Conservation (phyloP, 2,113 vertebrate species). For the Sapayoa aenigma region DNA sequence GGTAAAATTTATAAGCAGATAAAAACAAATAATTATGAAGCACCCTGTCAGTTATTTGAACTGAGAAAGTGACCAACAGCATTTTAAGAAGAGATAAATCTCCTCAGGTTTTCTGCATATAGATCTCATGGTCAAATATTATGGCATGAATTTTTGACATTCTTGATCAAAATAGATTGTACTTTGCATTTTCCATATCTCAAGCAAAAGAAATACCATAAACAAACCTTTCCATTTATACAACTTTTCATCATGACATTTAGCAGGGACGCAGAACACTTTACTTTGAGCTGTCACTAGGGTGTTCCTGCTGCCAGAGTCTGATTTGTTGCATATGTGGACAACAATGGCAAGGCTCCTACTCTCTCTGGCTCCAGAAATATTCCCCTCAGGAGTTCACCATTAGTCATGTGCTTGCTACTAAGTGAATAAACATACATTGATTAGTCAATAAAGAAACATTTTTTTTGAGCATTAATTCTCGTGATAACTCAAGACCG, state of each 20-base stretch:
- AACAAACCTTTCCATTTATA: neutral
- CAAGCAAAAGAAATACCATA: neutral
- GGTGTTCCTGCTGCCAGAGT: neutral
- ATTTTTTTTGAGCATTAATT: neutral
- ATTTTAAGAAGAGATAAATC: neutral
- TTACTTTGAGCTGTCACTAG: neutral
- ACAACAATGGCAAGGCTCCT: neutral
- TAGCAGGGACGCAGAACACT: neutral
- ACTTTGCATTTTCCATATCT: neutral
- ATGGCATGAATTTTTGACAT: neutral
- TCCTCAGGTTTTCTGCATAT: neutral
- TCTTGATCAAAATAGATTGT: neutral
- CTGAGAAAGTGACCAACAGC: neutral
- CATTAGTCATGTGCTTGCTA: neutral
- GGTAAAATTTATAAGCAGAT: neutral
- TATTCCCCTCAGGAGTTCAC: neutral
- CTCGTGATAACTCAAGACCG: neutral
- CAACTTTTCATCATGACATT: neutral
- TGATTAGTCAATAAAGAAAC: neutral
- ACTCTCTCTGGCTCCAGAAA: neutral
- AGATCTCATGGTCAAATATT: neutral
- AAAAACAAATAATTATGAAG: neutral
- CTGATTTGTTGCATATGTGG: neutral
- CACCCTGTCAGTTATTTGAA: neutral
- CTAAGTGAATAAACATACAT: neutral